Evolutionary conservation across 1,140 invertebrate species (phyloP).

Genomic region (Platorchestia sp.): DNA sequence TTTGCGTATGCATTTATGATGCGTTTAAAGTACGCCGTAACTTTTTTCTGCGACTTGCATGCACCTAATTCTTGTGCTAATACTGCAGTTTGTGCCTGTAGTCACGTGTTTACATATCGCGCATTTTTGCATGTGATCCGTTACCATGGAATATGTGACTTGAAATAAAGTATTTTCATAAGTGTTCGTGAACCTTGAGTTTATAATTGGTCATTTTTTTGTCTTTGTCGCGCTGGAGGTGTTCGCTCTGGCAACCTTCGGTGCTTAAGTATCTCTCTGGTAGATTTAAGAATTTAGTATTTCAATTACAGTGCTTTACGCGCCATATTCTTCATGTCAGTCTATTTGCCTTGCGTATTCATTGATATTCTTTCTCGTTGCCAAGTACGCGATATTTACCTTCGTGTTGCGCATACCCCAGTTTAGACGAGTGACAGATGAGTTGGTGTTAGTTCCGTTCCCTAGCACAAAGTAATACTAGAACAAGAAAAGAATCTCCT

Average conservation of each 20-base stretch:
- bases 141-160: background rate
- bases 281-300: background rate
- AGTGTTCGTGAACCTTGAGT: background rate
- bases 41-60: background rate
- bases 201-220: background rate
- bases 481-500: background rate
- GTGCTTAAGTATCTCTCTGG: background rate
- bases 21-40: constrained; percentile 28
- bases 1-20: background rate
- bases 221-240: background rate
- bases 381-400: background rate
- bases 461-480: background rate
- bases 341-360: background rate
- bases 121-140: constrained; percentile 50
- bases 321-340: background rate
- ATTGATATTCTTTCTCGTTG: background rate
- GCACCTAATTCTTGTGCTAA: constrained; percentile 24
- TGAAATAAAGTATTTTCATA: constrained; percentile 8
- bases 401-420: background rate
- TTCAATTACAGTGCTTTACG: background rate
- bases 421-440: background rate
- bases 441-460: background rate
- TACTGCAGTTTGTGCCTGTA: constrained; percentile 26
- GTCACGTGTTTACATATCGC: constrained; percentile 17
- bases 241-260: background rate